Evolutionary conservation across 2,113 vertebrate genomes (phyloP), one percentile per base, ranked within the genome.

Genomic region (Myrmecophaga tridactyla): DNA sequence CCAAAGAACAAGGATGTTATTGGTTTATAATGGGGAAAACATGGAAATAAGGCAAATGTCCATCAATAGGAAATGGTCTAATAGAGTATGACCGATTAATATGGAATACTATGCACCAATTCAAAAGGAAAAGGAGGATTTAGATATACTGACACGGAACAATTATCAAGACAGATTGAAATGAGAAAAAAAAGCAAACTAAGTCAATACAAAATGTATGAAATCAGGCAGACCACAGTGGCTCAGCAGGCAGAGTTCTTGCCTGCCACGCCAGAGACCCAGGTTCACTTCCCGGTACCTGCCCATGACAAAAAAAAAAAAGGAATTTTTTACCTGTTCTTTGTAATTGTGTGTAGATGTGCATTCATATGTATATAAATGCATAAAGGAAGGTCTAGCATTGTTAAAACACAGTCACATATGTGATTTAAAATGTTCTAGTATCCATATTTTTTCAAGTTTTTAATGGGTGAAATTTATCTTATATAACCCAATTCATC

Each of bases 401-500:
- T n/a, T n/a, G n/a, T n/a, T n/a, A n/a, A n/a, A n/a, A n/a, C n/a
- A n/a, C n/a, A n/a, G n/a, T n/a, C 63, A 60, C 36, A 18, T 12
- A 18, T 1, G 3, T 72, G 36, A 91, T 48, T n/a, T 77, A 13
- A 36, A 56, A 34, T 27, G 36, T 39, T 72, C 21, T 72, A 72
- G 70, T 39, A 72, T 72, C 36, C 20, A 39, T 39, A 39, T 70
- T 39, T 72, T 34, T 62, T 29, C 60, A 53, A 18, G 39, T 84
- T 75, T 93, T 91, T 48, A 62, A 41, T 70, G 48, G 90, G n/a
- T 51, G 41, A n/a, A 75, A 87, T 80, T 84, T 65, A 77, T 87
- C 60, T 88, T 87, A 21, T 80, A 18, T 60, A 88, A 90, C 9
- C 14, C 18, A 63, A n/a, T 34, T 1, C 34, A 90, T 62, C 65